Conservation (phyloP, 2,113 vertebrate species). For the Psittacara wagleri region DNA sequence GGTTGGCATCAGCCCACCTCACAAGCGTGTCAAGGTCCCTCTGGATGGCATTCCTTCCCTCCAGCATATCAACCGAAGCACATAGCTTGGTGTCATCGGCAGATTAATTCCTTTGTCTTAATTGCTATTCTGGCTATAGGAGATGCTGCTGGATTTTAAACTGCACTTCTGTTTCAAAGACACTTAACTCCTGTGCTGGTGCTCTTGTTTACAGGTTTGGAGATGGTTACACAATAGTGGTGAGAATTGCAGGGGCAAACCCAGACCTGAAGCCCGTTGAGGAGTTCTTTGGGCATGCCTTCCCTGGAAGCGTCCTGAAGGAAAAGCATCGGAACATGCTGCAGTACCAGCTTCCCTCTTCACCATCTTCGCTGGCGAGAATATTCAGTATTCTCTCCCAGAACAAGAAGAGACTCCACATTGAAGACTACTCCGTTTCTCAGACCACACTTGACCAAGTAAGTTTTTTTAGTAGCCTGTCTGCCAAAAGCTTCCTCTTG, state of each 20-base stretch:
- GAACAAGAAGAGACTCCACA: constrained; percentile 87
- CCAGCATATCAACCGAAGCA: too few relatives aligned
- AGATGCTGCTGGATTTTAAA: neutral
- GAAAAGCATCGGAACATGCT: constrained; percentile 96
- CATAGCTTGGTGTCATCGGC: too few relatives aligned
- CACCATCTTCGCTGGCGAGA: constrained; percentile 86
- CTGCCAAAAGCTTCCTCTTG: neutral
- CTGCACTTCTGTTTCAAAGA: neutral
- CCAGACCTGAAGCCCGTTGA: constrained; percentile 90
- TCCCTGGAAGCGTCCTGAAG: constrained; percentile 91
- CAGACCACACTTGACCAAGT: constrained; percentile 99
- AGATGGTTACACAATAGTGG: constrained; percentile 95
- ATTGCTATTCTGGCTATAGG: neutral
- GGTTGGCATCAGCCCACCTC: too few relatives aligned
- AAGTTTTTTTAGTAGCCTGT: constrained; percentile 54
- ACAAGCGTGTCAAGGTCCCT: too few relatives aligned
- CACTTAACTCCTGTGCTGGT: neutral
- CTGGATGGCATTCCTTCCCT: too few relatives aligned
- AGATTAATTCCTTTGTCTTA: neutral
- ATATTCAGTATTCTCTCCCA: constrained; percentile 94
- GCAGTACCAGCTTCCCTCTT: constrained; percentile 95
- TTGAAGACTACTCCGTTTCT: constrained; percentile 97
- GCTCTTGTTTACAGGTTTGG: constrained; percentile 84
- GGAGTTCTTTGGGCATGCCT: constrained; percentile 91
- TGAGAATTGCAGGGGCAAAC: constrained; percentile 87